Base-by-base conservation (phyloP, 2,888 invertebrate species). In the Drosophila buzzatii region DNA sequence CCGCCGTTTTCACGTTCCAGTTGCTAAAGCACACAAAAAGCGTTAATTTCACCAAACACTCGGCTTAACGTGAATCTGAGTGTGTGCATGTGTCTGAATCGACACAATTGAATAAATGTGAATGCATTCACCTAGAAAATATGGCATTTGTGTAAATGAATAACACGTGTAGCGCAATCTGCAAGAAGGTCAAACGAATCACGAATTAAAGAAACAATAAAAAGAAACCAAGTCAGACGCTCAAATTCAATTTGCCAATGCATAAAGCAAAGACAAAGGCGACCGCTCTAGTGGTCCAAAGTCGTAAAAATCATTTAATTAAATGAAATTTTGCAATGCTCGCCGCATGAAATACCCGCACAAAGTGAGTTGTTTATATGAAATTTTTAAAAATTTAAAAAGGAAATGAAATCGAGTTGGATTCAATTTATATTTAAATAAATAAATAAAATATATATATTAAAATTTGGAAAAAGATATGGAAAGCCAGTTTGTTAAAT, bases 101-200 rank as follows among this genome's bases (percentile, higher is more conserved):
- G 31, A 33, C 31, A 33, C 31, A 31, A 33, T 18, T 33, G 31
- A 12, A 14, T 52, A 20, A 52, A 16, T 49, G 20, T 41, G 23
- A 33, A 20, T 53, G 37, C 45, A 47, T 42, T 45, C 49, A 60
- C n/a, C 39, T 27, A 55, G 12, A 42, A 39, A 44, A 66, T 63
- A 62, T 59, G 37, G 64, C 61, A 62, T 57, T 16, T 80, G 67
- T 39, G 66, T 57, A 73, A 81, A 84, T 82, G 66, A 79, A 63
- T 55, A 71, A 84, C 85, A 84, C 85, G 85, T 82, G 82, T 69
- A 55, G 42, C 8, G 16, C 52, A 14, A 52, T 60, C 39, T 73
- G 58, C 64, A 79, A 79, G 85, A 82, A 85, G 82, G 82, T 82
- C 82, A 82, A 82, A 61, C 64, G 69, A 67, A 77, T 70, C 78